A percentile compares a stretch with the other conserved stretches of the same genome.
Conservation (phyloP, 2,113 vertebrate species). For the Amblyopsis rosae region DNA sequence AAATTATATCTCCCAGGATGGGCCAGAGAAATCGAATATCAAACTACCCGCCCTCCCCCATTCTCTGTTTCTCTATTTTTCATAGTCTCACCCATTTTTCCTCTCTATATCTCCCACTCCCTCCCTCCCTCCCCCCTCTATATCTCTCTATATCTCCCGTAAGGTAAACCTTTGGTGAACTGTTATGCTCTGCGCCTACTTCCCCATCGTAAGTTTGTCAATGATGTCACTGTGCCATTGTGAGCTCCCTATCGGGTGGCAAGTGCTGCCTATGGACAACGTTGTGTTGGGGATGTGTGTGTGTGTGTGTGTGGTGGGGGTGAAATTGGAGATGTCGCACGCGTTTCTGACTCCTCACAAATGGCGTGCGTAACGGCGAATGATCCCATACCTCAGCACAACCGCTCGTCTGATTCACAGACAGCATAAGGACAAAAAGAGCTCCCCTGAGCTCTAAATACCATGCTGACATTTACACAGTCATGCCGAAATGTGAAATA, state of each 20-base stretch:
- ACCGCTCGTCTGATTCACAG: constrained; percentile 45
- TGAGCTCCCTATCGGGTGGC: constrained; percentile 25
- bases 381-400: constrained; percentile 34
- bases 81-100: background rate
- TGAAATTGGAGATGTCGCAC: constrained; percentile 36
- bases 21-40: constrained; percentile 64
- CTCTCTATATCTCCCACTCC: background rate
- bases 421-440: constrained; percentile 40
- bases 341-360: constrained; percentile 24
- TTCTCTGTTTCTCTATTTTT: constrained; percentile 33
- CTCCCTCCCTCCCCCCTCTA: constrained; percentile 13
- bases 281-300: background rate
- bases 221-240: constrained; percentile 39
- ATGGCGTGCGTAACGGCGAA: constrained; percentile 22
- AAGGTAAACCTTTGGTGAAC: constrained; percentile 15
- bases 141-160: background rate
- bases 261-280: constrained; percentile 13
- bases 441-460: constrained; percentile 66
- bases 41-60: constrained; percentile 43
- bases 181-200: constrained; percentile 13
- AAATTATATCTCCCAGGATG: constrained; percentile 71
- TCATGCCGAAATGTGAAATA: constrained; percentile 43
- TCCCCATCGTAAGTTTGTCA: constrained; percentile 33
- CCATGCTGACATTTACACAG: constrained; percentile 72
- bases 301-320: background rate